Conservation (phyloP, 2,888 invertebrate species). For the Chydorus sphaericus region DNA sequence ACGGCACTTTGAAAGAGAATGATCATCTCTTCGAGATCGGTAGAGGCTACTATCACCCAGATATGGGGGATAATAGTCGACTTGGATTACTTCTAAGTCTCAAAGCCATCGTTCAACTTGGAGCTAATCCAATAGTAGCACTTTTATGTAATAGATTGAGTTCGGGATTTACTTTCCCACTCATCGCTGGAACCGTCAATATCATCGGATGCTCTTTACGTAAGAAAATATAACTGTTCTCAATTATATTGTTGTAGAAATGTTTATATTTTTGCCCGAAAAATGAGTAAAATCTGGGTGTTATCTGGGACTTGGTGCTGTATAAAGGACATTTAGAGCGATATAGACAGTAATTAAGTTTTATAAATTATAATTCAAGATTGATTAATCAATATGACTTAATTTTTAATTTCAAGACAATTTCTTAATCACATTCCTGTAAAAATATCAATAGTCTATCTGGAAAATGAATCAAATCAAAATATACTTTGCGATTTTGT, state of each 20-base stretch:
- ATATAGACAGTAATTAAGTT: no score
- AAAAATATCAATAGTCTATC: no score
- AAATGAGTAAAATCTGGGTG: no score
- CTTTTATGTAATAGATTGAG: conserved; percentile 43
- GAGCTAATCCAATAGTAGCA: conserved; percentile 60
- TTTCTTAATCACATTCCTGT: no score
- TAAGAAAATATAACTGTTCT: conserved; percentile 32
- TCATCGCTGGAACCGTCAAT: conserved; percentile 50
- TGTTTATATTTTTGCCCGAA: conserved; percentile 12
- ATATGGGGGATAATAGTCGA: conserved; percentile 47
- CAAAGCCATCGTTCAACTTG: conserved; percentile 63
- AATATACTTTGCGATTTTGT: no score
- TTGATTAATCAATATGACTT: no score
- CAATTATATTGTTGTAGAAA: neutral
- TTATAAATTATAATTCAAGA: no score
- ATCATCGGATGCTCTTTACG: conserved; percentile 50
- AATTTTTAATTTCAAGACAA: no score
- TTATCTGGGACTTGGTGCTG: no score
- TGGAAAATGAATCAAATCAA: no score
- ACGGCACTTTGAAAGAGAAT: conserved; percentile 3
- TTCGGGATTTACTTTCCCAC: conserved; percentile 52
- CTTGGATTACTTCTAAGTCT: conserved; percentile 54
- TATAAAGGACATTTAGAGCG: no score
- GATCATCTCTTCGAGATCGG: conserved; percentile 24
- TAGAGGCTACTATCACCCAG: conserved; percentile 18